Conservation (phyloP, 2,888 invertebrate species). For the Luperina nickerlii region DNA sequence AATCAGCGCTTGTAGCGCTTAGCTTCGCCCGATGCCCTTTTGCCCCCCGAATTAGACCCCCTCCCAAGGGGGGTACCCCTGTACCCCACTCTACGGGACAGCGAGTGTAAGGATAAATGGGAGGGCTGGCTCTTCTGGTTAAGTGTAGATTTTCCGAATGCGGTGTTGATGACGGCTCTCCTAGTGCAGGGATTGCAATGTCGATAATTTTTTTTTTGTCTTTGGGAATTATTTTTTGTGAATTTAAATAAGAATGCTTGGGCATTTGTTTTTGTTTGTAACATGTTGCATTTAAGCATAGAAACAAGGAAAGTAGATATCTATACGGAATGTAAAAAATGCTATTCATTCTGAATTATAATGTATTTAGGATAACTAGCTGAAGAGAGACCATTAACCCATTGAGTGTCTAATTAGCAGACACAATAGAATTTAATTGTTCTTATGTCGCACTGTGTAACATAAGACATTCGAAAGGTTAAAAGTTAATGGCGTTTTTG, state of each 20-base stretch:
- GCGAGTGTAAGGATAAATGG: slow-evolving; percentile 90
- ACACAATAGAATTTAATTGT: too few species aligned
- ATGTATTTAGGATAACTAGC: background rate
- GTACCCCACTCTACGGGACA: slow-evolving; percentile 82
- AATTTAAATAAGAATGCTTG: background rate
- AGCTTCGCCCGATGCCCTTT: slow-evolving; percentile 86
- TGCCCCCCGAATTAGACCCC: slow-evolving; percentile 83
- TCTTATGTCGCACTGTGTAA: too few species aligned
- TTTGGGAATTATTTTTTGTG: background rate
- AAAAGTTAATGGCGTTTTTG: background rate
- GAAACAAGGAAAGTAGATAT: background rate
- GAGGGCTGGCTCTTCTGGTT: slow-evolving; percentile 90
- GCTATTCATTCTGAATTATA: background rate
- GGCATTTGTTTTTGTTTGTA: background rate
- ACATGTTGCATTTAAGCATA: background rate
- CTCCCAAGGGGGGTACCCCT: slow-evolving; percentile 56
- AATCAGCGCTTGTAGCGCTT: slow-evolving; percentile 83
- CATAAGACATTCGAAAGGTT: too few species aligned
- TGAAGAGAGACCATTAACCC: too few species aligned
- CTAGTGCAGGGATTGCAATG: slow-evolving; percentile 70
- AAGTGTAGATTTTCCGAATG: slow-evolving; percentile 91
- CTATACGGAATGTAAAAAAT: background rate
- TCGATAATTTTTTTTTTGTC: slow-evolving; percentile 70
- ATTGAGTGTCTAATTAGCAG: too few species aligned
- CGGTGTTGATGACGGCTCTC: slow-evolving; percentile 89